A percentile compares a stretch with the other conserved stretches of the same genome.
Conservation (phyloP, 2,113 vertebrate genomes). For the Myotis davidii region DNA sequence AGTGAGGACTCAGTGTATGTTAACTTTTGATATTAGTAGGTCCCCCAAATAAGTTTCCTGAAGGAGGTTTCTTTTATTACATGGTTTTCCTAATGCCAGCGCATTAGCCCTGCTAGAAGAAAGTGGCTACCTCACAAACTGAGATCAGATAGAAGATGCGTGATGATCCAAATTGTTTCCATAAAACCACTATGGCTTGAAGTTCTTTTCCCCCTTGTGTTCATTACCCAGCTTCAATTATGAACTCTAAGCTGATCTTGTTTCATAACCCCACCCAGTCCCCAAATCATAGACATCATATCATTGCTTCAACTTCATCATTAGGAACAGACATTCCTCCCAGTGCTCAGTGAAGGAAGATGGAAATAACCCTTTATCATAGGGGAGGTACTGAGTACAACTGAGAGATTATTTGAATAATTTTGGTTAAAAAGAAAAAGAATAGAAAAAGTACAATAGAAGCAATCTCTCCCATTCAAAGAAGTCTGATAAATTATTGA, state of each 20-base stretch:
- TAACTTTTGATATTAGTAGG: not conserved
- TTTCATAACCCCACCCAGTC: not conserved
- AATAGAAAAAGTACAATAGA: not conserved
- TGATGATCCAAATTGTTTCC: not conserved
- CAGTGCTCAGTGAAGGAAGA: not conserved
- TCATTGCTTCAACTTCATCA: not conserved
- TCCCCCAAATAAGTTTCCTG: not conserved
- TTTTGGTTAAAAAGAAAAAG: not conserved
- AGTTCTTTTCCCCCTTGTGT: not conserved
- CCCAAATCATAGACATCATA: not conserved
- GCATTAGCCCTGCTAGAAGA: not conserved
- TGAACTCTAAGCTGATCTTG: not conserved
- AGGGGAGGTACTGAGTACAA: not conserved
- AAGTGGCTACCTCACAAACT: not conserved
- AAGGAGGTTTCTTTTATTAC: not conserved
- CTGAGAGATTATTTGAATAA: conserved; percentile 21
- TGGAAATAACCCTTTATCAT: not conserved
- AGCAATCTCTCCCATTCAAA: conserved; percentile 6
- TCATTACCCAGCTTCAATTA: not conserved
- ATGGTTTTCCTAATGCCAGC: not conserved
- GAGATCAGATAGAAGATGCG: not conserved
- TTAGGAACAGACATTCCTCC: not conserved
- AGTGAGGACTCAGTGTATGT: not conserved
- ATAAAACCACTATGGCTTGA: not conserved
- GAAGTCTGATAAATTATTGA: not conserved